These are phyloP conservation scores for Busseola fusca DNA, from an alignment of 2,888 invertebrate genomes.

Conservation along the genomic window DNA sequence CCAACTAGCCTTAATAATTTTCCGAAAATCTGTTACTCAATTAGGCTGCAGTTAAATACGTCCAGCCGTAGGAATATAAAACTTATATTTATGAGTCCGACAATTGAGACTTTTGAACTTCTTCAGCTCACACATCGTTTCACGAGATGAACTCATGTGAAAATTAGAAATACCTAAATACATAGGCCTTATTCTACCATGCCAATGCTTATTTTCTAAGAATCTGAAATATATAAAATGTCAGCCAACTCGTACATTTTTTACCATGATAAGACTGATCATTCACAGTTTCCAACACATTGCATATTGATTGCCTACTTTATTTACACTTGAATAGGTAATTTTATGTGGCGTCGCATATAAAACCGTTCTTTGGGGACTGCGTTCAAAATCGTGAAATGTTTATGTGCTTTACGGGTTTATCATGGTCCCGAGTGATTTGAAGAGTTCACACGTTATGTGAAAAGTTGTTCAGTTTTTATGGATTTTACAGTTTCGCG, in stretches of 20 bases:
- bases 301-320: conserved; percentile 66
- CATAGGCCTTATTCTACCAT: background rate
- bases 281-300: conserved; percentile 67
- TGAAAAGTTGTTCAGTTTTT: conserved; percentile 19
- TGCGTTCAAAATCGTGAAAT: conserved; percentile 60
- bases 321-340: conserved; percentile 68
- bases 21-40: too few species aligned
- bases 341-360: conserved; percentile 65
- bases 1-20: too few species aligned
- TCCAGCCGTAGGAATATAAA: background rate
- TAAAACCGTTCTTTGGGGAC: conserved; percentile 61
- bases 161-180: conserved; percentile 5
- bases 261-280: conserved; percentile 40
- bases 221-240: conserved; percentile 7
- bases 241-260: conserved; percentile 22
- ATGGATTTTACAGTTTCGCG: background rate
- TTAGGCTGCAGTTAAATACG: too few species aligned
- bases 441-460: conserved; percentile 50
- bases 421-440: conserved; percentile 46
- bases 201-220: background rate
- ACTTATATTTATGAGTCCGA: too few species aligned
- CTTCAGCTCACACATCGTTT: conserved; percentile 2
- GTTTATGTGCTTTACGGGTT: conserved; percentile 59
- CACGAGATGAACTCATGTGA: conserved; percentile 10
- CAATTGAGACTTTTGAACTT: conserved; percentile 2